Percentiles rank a stretch among this genome's conserved stretches.
Evolutionary conservation across 2,113 vertebrate genomes (phyloP).

Genomic region (Todiramphus chloris): DNA sequence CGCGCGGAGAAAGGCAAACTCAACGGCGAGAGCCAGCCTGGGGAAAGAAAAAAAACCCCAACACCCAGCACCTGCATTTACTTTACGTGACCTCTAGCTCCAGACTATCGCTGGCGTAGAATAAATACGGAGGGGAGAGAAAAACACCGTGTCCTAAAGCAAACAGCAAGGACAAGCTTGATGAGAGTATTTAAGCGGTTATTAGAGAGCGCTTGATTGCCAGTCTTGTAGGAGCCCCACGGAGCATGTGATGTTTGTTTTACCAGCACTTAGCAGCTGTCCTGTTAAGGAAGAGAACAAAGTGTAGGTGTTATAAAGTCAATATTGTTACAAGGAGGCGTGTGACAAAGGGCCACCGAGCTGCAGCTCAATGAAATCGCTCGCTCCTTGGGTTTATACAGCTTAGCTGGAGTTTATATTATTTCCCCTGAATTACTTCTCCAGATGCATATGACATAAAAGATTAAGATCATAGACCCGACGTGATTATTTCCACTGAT

Average conservation of each 20-base stretch:
- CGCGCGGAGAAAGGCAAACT: not conserved
- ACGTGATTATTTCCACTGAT: not conserved
- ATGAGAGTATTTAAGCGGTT: conserved; percentile 70
- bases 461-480: not conserved
- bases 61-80: not conserved
- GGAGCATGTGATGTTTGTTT: conserved; percentile 75
- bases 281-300: conserved; percentile 70
- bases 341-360: conserved; percentile 45
- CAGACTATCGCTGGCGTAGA: not conserved
- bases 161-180: conserved; percentile 68
- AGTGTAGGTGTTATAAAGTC: conserved; percentile 69
- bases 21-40: accelerated
- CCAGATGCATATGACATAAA: not conserved
- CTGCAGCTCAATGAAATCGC: not conserved
- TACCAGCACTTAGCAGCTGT: conserved; percentile 73
- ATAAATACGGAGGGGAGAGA: conserved; percentile 32
- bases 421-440: not conserved
- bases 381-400: accelerated
- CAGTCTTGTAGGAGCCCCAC: conserved; percentile 43
- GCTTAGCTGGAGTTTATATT: not conserved
- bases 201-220: conserved; percentile 62
- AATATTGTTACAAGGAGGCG: conserved; percentile 77
- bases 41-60: no score
- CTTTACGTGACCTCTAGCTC: conserved; percentile 21
- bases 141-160: conserved; percentile 33